Conservation (phyloP, 1,140 invertebrate species). For the Philotrypesis tridentata region DNA sequence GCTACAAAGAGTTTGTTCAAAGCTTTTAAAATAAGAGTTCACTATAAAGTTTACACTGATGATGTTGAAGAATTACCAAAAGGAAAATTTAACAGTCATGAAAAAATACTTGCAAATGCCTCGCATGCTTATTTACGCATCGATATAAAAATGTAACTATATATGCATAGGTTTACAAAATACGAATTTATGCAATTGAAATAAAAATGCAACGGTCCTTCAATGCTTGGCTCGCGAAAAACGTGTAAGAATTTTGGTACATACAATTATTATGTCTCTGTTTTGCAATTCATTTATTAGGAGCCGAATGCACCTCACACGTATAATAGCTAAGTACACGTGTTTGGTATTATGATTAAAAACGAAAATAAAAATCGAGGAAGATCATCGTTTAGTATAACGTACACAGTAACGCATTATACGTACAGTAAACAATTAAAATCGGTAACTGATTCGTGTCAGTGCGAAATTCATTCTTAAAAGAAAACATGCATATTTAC, state of each 20-base stretch:
- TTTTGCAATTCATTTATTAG: no score
- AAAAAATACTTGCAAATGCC: background rate
- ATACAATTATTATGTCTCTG: background rate
- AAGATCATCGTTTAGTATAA: slow-evolving; percentile 31
- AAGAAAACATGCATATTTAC: background rate
- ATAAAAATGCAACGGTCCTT: background rate
- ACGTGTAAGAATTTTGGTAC: background rate
- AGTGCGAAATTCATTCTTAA: slow-evolving; percentile 29
- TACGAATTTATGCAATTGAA: background rate
- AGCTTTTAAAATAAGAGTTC: slow-evolving; percentile 7
- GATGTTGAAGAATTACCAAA: background rate
- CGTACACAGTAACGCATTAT: slow-evolving; percentile 24
- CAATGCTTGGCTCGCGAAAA: background rate
- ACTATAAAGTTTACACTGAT: background rate
- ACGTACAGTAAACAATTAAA: slow-evolving; percentile 37
- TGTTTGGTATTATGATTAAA: background rate
- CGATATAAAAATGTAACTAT: background rate
- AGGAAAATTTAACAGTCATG: background rate
- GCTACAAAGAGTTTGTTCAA: slow-evolving; percentile 1
- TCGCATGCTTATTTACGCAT: slow-evolving; percentile 13
- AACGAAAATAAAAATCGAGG: slow-evolving; percentile 21
- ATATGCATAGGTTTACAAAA: background rate
- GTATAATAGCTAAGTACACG: background rate
- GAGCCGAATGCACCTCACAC: no score
- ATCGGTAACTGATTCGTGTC: slow-evolving; percentile 37